These are phyloP conservation scores for Struthidea cinerea DNA, from an alignment of 2,113 vertebrate species.

Conservation along the genomic window DNA sequence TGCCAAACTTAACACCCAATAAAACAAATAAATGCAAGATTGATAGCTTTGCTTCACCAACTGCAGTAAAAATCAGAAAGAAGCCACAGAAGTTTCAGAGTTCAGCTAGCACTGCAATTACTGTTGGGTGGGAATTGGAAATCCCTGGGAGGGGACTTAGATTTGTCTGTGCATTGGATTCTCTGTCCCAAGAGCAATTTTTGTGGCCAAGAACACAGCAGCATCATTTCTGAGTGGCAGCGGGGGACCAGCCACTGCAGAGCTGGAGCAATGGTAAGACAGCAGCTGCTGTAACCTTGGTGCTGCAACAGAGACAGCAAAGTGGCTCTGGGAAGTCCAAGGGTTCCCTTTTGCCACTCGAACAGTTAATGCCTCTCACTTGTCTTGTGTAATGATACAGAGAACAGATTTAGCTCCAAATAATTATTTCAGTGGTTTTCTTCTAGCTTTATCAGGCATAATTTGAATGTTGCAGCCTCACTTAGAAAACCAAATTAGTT, in stretches of 20 bases:
- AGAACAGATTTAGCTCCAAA: not conserved
- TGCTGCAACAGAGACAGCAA: not conserved
- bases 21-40: not conserved
- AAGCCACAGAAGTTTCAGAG: not conserved
- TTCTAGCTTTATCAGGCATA: not conserved
- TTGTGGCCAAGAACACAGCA: not conserved
- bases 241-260: not conserved
- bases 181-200: not conserved
- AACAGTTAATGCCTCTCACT: not conserved
- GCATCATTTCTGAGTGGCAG: not conserved
- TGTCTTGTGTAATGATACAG: rapidly evolving
- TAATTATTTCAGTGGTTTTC: not conserved
- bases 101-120: not conserved
- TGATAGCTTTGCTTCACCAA: not conserved
- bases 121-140: not conserved
- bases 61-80: not conserved
- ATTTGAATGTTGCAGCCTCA: not conserved
- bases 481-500: not conserved
- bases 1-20: not conserved
- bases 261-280: not conserved
- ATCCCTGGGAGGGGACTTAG: not conserved
- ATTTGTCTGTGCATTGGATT: not conserved
- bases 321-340: not conserved
- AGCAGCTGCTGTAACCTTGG: not conserved
- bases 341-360: not conserved